Conservation (phyloP, 2,797 vertebrate species). For the Enteromius mattozi region DNA sequence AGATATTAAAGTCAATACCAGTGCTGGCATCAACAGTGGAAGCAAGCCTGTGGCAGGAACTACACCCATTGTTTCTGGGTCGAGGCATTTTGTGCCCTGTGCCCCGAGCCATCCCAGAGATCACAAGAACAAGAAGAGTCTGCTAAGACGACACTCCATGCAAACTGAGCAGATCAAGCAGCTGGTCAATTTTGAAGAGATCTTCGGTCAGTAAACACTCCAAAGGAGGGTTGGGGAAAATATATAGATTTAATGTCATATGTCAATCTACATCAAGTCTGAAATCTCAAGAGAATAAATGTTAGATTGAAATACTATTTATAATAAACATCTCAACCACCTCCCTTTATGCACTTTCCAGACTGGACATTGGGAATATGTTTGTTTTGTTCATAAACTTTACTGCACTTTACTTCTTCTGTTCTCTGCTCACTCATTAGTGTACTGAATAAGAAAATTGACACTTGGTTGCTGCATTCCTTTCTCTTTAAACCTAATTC, state of each 20-base stretch:
- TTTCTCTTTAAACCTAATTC: conserved; percentile 18
- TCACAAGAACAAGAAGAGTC: conserved; percentile 79
- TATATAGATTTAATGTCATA: neutral
- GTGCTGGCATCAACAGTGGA: conserved; percentile 34
- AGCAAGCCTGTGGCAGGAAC: conserved; percentile 59
- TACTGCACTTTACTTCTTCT: conserved; percentile 37
- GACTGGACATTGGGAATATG: conserved; percentile 5
- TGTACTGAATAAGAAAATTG: conserved; percentile 13
- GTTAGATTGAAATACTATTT: neutral
- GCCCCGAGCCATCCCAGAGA: conserved; percentile 80
- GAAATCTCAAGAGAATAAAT: neutral
- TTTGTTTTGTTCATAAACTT: conserved; percentile 9
- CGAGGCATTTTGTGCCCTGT: conserved; percentile 78
- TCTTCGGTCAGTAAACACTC: conserved; percentile 68
- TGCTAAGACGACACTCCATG: conserved; percentile 87
- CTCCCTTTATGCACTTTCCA: conserved; percentile 25
- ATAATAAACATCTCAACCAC: neutral
- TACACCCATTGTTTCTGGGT: conserved; percentile 63
- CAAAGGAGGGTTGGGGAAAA: neutral
- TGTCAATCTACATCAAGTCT: neutral
- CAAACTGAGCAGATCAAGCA: conserved; percentile 90
- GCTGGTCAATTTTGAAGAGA: conserved; percentile 81
- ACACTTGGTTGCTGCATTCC: conserved; percentile 15
- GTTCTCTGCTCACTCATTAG: neutral
- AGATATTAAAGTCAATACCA: conserved; percentile 72